Base-by-base conservation (phyloP, 2,888 invertebrate genomes). In the Tipula unca region DNA sequence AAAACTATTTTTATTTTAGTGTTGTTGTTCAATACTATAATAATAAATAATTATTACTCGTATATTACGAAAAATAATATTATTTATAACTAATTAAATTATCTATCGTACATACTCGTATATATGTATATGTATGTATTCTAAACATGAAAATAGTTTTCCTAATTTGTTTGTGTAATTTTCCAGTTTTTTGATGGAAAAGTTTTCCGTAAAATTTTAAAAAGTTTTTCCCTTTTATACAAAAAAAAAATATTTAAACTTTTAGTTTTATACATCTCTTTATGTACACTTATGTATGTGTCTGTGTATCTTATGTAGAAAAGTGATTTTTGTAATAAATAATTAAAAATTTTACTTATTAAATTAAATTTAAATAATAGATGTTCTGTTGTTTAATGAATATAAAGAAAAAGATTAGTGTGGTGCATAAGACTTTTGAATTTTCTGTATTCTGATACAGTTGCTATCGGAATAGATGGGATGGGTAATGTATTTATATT, bases 241-340 rank as follows among this genome's bases (percentile, higher is more conserved):
- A 25, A 25, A 69, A 48, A n/a, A 17, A 48, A 17, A 48, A 3
- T 32, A 32, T 32, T 32, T n/a, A 48, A 48, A 42, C 13, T 42
- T 42, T 42, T 42, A n/a, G n/a, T 42, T 42, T 42, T 42, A 42
- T 42, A 14, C 10, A 14, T n/a, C n/a, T n/a, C n/a, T n/a, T n/a
- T n/a, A n/a, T n/a, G n/a, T n/a, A n/a, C n/a, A n/a, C n/a, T n/a
- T n/a, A n/a, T n/a, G n/a, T 14, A 14, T 14, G 42, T 48, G 69
- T 20, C 69, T 69, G 25, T 69, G 69, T 69, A 69, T 20, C 69
- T 1, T 25, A 69, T 69, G 69, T 69, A 69, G 69, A 69, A 69
- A 69, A 69, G 69, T 69, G 69, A 69, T 69, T 69, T 69, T 69
- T 69, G 20, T 69, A 69, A 69, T 69, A 69, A 69, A 69, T 69